Base-by-base conservation (phyloP, 1,140 invertebrate species). In the Caenorhabditis brenneri region DNA sequence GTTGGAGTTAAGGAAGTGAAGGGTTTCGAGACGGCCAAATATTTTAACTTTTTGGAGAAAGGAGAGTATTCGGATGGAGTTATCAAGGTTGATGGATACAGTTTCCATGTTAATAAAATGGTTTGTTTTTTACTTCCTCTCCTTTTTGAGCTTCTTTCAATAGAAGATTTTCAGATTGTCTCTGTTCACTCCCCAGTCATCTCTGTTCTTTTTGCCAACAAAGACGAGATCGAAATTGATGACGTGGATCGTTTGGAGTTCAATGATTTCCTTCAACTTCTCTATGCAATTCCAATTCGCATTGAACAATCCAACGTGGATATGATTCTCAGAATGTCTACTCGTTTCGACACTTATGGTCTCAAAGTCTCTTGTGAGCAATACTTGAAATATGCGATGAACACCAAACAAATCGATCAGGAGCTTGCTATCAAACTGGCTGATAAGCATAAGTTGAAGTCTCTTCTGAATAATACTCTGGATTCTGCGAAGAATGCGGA, bases 121-220 rank as follows among this genome's bases (percentile, higher is more conserved):
- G 58, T 65, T 6, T n/a, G n/a, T n/a, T n/a, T n/a, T n/a, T n/a
- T n/a, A n/a, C n/a, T n/a, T n/a, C n/a, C n/a, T n/a, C n/a, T n/a
- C n/a, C n/a, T n/a, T n/a, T n/a, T n/a, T n/a, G n/a, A n/a, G n/a
- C n/a, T n/a, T n/a, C n/a, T n/a, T n/a, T n/a, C n/a, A n/a, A n/a
- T n/a, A n/a, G n/a, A n/a, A n/a, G 19, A 19, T 36, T 36, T 65
- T 65, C n/a, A 65, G 58, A 65, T 65, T 36, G 5, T 65, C 12
- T 65, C 58, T 7, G 58, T 65, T 36, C 58, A 65, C 31, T 65
- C 58, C 19, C 58, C 58, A 19, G 58, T 65, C 31, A 65, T 65
- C 16, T 65, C 58, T 16, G 27, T 27, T 5, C 3, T n/a, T 4
- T 65, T 65, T 16, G 58, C 31, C 10, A 39, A 65, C 9, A 39